Conservation (phyloP, 2,113 vertebrate genomes). For the Thinocorus orbignyianus region DNA sequence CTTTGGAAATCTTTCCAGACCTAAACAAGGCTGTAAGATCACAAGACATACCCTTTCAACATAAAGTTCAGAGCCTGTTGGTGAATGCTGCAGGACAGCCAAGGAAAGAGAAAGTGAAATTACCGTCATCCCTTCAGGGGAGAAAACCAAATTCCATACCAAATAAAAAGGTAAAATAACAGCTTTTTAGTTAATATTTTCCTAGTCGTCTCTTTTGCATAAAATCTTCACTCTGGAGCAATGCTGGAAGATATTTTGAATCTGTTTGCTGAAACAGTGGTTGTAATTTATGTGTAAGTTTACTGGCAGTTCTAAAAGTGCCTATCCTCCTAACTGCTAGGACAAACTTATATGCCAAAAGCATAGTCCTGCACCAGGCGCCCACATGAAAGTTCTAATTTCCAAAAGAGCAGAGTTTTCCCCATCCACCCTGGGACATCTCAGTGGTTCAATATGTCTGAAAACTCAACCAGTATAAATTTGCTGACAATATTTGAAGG, state of each 20-base stretch:
- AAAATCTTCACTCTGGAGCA: neutral
- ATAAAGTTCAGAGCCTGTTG: constrained; percentile 52
- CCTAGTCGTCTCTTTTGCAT: neutral
- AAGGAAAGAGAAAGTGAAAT: constrained; percentile 75
- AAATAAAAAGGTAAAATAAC: constrained; percentile 76
- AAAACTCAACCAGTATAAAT: neutral
- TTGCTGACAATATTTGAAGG: neutral
- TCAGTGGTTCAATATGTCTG: neutral
- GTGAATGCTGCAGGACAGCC: constrained; percentile 77
- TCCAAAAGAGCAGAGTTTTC: neutral
- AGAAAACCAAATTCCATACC: constrained; percentile 74
- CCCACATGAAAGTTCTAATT: neutral
- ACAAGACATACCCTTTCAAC: neutral
- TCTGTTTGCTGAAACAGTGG: neutral
- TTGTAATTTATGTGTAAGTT: neutral
- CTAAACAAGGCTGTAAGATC: neutral
- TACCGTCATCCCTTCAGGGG: constrained; percentile 74
- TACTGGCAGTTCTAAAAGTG: neutral
- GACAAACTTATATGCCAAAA: neutral
- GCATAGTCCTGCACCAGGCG: neutral
- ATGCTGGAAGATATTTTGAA: neutral
- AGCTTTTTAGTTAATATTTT: neutral
- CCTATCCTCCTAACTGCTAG: neutral
- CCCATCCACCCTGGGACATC: rapidly evolving
- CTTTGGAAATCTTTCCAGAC: constrained; percentile 38